Evolutionary conservation across 2,113 vertebrate species (phyloP), one percentile per base, ranked within the genome.

Genomic region (Pavo muticus): DNA sequence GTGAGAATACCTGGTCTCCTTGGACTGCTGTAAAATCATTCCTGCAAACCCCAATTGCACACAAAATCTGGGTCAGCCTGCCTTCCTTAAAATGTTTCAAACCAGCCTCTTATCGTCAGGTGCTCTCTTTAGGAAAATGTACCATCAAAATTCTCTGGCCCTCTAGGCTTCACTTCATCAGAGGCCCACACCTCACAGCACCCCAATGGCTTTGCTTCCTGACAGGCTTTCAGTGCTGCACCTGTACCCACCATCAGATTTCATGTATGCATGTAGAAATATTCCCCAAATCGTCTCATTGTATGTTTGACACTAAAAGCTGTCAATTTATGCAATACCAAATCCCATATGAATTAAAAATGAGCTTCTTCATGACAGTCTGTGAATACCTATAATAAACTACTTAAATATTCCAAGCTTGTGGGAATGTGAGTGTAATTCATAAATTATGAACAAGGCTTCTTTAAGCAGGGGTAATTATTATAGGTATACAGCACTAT

Each of bases 361-460:
- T 52, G 0, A 95, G 50, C 50, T 71, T 21, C 74, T 87, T 73
- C 3, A 0, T 83, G 74, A 52, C 59, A 88, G 50, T 16, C 27
- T 72, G 19, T 37, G 10, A 57, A 30, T 6, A 83, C 50, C 52
- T 72, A 29, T 18, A 80, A 80, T 32, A 93, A 90, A 56, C 40
- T 45, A 37, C 52, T 84, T 74, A 29, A 29, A 12, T 57, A 25
- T 61, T 77, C 87, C 77, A 72, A 72, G 75, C 42, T 71, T 59
- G 64, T 24, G 11, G 30, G 45, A 94, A 85, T 1, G 14, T 35
- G 32, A 74, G 57, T 30, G 64, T 65, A 44, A 72, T 83, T 92
- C 79, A 95, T 96, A 87, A 96, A 93, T 90, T 24, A 94, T 92
- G 79, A 92, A 48, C 15, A 7, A 84, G 78, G 27, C 21, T 90